These are phyloP conservation scores for Tenebrosternarchus preto DNA, from an alignment of 2,113 vertebrate species.

Conservation along the genomic window DNA sequence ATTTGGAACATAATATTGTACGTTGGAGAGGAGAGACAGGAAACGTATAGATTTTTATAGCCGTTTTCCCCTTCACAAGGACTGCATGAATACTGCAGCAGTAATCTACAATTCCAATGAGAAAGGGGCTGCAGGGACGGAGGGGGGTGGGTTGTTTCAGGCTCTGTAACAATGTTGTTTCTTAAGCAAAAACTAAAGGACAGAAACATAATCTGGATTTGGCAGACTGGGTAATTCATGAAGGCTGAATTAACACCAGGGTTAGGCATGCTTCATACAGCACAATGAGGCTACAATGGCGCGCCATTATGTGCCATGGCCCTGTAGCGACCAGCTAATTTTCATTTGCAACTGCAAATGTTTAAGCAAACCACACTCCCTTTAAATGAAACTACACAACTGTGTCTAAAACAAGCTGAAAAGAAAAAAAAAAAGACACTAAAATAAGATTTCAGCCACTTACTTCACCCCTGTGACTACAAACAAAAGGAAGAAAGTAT, in stretches of 20 bases:
- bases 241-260: constrained; percentile 7
- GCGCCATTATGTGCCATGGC: constrained; percentile 22
- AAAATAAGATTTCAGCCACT: background rate
- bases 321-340: constrained; percentile 28
- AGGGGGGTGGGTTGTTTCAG: background rate
- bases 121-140: background rate
- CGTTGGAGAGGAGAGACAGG: constrained; percentile 44
- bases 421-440: background rate
- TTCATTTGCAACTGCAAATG: constrained; percentile 23
- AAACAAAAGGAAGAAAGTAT: no score
- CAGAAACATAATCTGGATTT: constrained; percentile 9
- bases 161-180: background rate
- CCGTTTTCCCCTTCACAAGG: background rate
- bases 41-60: constrained; percentile 40
- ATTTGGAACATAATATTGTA: constrained; percentile 31
- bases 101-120: constrained; percentile 12
- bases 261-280: constrained; percentile 32
- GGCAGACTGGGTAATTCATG: constrained; percentile 25
- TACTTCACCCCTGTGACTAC: constrained; percentile 6
- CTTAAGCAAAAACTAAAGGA: constrained; percentile 30
- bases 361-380: constrained; percentile 1
- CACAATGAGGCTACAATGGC: constrained; percentile 23
- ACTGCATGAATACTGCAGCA: background rate
- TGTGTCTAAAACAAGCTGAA: background rate
- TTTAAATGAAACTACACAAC: constrained; percentile 25